Conservation (phyloP, 2,888 invertebrate genomes). For the Cancer borealis region DNA sequence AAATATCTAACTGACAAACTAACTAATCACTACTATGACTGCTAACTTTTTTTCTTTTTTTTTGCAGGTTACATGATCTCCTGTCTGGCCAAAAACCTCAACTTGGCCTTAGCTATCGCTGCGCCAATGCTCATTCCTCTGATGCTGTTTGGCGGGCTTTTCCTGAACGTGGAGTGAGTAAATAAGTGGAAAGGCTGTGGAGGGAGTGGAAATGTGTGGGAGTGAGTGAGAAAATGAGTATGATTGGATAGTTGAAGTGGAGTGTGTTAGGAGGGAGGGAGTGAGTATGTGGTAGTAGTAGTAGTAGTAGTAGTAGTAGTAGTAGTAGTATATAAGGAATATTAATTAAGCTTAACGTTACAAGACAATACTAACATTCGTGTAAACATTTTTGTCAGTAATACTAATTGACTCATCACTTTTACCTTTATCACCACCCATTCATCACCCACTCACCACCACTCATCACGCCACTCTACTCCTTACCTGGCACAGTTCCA, state of each 20-base stretch:
- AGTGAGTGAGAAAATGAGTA: neutral
- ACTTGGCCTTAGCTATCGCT: slow-evolving; percentile 71
- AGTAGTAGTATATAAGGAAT: neutral
- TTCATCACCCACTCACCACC: neutral
- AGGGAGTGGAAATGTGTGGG: neutral
- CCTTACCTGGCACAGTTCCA: slow-evolving; percentile 76
- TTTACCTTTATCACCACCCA: neutral
- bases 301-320: neutral
- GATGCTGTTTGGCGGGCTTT: slow-evolving; percentile 80
- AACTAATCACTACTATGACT: neutral
- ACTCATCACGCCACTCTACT: neutral
- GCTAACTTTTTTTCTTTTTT: slow-evolving; percentile 62
- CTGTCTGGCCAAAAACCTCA: slow-evolving; percentile 65
- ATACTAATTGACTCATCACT: neutral
- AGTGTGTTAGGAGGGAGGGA: neutral
- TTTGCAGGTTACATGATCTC: slow-evolving; percentile 76
- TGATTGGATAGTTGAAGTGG: neutral
- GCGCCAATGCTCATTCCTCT: slow-evolving; percentile 75
- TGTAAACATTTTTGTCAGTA: too few relatives aligned
- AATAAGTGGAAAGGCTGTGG: neutral
- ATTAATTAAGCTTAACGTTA: too few relatives aligned
- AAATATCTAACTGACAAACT: neutral
- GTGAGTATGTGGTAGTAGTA: neutral
- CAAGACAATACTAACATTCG: too few relatives aligned
- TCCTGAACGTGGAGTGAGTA: slow-evolving; percentile 81